A percentile compares a stretch with the other conserved stretches of the same genome.
Conservation (phyloP, 2,888 invertebrate species). For the Archips crataeganus region DNA sequence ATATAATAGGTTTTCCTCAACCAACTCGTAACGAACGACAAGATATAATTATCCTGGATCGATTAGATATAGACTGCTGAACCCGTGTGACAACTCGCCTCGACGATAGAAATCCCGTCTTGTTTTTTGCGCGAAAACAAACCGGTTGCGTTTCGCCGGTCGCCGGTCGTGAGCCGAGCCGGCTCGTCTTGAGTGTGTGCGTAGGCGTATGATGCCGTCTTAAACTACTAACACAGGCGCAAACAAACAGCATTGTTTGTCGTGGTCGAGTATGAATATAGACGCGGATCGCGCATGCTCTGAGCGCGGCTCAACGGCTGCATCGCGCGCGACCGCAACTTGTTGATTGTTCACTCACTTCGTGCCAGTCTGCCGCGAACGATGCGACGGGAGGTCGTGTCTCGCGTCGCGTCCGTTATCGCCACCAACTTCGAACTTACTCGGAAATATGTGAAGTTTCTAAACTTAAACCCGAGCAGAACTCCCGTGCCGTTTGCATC, state of each 20-base stretch:
- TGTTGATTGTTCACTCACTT: slow-evolving; percentile 84
- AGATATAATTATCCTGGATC: slow-evolving; percentile 45
- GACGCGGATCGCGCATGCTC: slow-evolving; percentile 79
- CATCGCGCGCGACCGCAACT: slow-evolving; percentile 76
- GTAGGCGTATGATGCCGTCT: background rate
- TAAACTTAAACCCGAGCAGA: slow-evolving; percentile 69
- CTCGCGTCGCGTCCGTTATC: slow-evolving; percentile 63
- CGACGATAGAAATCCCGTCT: slow-evolving; percentile 59
- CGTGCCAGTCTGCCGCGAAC: slow-evolving; percentile 76
- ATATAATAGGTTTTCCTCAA: slow-evolving; percentile 15
- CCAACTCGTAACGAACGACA: slow-evolving; percentile 12
- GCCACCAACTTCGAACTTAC: slow-evolving; percentile 80
- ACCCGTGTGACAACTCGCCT: slow-evolving; percentile 53
- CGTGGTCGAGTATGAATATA: slow-evolving; percentile 71
- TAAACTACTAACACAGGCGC: slow-evolving; percentile 20
- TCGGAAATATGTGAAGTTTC: slow-evolving; percentile 84
- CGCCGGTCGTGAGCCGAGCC: slow-evolving; percentile 42
- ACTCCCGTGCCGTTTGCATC: slow-evolving; percentile 64
- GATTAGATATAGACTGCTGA: slow-evolving; percentile 51
- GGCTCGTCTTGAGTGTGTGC: slow-evolving; percentile 32
- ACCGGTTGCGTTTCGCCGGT: slow-evolving; percentile 71
- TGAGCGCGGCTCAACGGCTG: slow-evolving; percentile 64
- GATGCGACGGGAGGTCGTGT: slow-evolving; percentile 80
- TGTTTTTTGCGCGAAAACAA: slow-evolving; percentile 81
- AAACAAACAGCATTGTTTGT: slow-evolving; percentile 64